These are phyloP conservation scores for Drosophila littoralis DNA, from an alignment of 1,140 invertebrate species.

Conservation along the genomic window DNA sequence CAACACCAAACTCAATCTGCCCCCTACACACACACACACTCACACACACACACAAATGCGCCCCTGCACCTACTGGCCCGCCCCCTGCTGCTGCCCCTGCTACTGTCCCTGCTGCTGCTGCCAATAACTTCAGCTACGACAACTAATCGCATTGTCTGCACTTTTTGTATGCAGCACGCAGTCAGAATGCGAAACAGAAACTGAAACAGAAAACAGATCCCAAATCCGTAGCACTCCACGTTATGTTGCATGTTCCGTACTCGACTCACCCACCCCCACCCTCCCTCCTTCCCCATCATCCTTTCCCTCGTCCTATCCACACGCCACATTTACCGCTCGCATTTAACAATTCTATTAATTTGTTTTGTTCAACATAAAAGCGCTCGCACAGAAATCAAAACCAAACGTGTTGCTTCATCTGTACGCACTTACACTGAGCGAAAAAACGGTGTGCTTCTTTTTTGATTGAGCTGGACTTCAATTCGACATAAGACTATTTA, in stretches of 20 bases:
- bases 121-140: conserved; percentile 70
- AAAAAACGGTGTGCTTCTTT: not conserved
- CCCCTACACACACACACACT: not conserved
- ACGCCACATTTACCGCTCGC: conserved; percentile 72
- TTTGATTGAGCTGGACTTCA: not conserved
- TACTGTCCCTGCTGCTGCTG: conserved; percentile 26
- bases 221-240: conserved; percentile 55
- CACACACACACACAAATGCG: not conserved
- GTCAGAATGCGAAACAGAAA: conserved; percentile 64
- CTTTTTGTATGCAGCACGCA: conserved; percentile 80
- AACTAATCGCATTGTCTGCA: conserved; percentile 83
- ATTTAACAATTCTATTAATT: conserved; percentile 83
- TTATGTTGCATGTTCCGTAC: conserved; percentile 9
- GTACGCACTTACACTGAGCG: conserved; percentile 8
- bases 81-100: conserved; percentile 15
- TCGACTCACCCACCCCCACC: not conserved
- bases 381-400: conserved; percentile 29
- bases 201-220: conserved; percentile 22
- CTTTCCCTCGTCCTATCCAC: not conserved
- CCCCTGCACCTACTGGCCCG: no score
- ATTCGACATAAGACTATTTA: no score
- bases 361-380: conserved; percentile 77
- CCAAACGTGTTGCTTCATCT: conserved; percentile 16
- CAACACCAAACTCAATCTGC: not conserved
- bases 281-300: not conserved